phyloP scores from a whole-genome alignment of 2,797 vertebrate genomes.

The Parauchenoglanis punctatus region DNA sequence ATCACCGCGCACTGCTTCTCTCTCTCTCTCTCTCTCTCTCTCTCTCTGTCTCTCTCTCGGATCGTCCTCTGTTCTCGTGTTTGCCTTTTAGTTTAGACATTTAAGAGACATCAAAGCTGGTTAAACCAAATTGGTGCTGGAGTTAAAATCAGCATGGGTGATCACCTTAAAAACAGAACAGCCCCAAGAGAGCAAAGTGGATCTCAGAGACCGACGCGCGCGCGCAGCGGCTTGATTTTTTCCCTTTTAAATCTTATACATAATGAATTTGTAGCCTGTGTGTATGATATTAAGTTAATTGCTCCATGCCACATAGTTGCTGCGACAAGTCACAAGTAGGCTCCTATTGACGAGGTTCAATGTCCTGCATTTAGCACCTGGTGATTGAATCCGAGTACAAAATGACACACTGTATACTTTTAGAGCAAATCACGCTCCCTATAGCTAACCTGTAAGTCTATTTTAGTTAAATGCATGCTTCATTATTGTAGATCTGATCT shows the following conservation, averaged over 20 bases:
- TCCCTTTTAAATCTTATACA: background rate
- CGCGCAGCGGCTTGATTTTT: background rate
- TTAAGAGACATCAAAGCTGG: background rate
- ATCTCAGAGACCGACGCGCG: background rate
- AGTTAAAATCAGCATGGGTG: background rate
- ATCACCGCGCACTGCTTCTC: background rate
- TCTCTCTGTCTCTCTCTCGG: background rate
- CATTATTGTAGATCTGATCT: conserved; percentile 15
- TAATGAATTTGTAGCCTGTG: background rate
- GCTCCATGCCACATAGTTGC: background rate
- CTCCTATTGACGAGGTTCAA: conserved; percentile 1
- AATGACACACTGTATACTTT: conserved; percentile 48
- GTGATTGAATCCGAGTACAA: conserved; percentile 67
- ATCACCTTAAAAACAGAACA: background rate
- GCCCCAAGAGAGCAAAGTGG: background rate
- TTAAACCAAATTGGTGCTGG: background rate
- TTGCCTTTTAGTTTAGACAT: background rate
- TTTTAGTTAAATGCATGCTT: conserved; percentile 16
- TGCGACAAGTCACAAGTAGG: conserved; percentile 14
- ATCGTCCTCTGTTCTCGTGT: background rate
- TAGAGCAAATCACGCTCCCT: conserved; percentile 16
- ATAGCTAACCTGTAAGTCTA: background rate
- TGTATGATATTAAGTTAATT: background rate
- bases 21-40: background rate
- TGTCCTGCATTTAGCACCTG: conserved; percentile 51